A percentile compares a stretch with the other conserved stretches of the same genome.
Evolutionary conservation across 2,113 vertebrate genomes (phyloP).

Genomic region (Saguinus imperator): DNA sequence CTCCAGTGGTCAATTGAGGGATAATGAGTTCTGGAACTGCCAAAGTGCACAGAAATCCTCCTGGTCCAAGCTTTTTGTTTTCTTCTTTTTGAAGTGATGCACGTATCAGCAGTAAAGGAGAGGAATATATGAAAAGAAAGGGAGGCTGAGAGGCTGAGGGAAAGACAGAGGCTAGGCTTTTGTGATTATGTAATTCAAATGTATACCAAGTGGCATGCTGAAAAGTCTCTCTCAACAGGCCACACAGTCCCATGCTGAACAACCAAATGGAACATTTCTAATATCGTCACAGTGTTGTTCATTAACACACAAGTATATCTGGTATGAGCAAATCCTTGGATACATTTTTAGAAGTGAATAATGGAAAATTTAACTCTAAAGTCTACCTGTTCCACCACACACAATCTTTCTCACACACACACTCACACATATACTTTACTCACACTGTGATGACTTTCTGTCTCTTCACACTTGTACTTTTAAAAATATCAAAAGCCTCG

Average conservation of each 20-base stretch:
- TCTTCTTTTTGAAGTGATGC: slow-evolving; percentile 25
- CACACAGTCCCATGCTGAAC: neutral
- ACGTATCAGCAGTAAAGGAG: neutral
- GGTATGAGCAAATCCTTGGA: neutral
- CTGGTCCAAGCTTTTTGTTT: slow-evolving; percentile 44
- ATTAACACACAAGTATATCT: neutral
- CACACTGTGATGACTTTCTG: neutral
- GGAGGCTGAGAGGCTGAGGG: neutral
- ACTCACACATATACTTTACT: neutral
- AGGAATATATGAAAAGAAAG: neutral
- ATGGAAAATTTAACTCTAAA: neutral
- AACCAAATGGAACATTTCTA: neutral
- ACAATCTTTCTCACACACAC: fast-evolving
- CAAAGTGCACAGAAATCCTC: slow-evolving; percentile 26
- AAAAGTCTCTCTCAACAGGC: neutral
- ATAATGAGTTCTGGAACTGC: neutral
- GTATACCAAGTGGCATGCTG: neutral
- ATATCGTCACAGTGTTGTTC: neutral
- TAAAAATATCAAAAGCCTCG: neutral
- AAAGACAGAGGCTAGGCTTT: neutral
- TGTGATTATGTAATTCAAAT: neutral
- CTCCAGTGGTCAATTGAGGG: slow-evolving; percentile 23
- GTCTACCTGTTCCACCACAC: neutral
- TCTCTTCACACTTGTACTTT: neutral
- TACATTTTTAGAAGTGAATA: neutral